These are phyloP conservation scores for Pseudeuparius sepicola DNA, from an alignment of 2,888 invertebrate species.

Conservation along the genomic window DNA sequence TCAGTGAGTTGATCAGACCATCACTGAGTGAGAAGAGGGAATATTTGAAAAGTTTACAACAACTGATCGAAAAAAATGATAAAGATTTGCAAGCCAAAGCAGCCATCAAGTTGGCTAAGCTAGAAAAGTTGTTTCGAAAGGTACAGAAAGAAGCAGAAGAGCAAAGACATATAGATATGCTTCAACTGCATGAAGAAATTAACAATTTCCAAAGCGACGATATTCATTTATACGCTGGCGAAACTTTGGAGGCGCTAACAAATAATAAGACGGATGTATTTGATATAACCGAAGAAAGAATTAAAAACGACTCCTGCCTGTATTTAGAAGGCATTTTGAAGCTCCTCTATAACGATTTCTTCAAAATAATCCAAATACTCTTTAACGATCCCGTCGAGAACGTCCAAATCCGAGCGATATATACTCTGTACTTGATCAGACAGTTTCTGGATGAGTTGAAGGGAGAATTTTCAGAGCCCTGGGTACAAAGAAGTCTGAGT, in stretches of 20 bases:
- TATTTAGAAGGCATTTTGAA: slow-evolving; percentile 32
- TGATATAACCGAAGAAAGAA: slow-evolving; percentile 15
- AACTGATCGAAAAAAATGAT: slow-evolving; percentile 17
- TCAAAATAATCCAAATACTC: slow-evolving; percentile 27
- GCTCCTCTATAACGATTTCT: slow-evolving; percentile 28
- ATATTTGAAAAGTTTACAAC: slow-evolving; percentile 25
- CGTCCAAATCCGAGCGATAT: slow-evolving; percentile 29
- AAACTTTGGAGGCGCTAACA: slow-evolving; percentile 28
- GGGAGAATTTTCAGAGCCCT: slow-evolving; percentile 26
- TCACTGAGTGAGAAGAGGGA: slow-evolving; percentile 22
- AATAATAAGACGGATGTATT: slow-evolving; percentile 22
- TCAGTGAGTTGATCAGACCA: slow-evolving; percentile 34
- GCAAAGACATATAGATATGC: slow-evolving; percentile 20
- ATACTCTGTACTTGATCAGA: slow-evolving; percentile 27
- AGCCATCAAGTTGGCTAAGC: slow-evolving; percentile 16
- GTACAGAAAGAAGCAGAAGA: slow-evolving; percentile 27
- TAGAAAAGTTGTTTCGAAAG: slow-evolving; percentile 18
- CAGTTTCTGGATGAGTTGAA: slow-evolving; percentile 25
- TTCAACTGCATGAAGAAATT: slow-evolving; percentile 23
- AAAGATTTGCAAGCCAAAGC: slow-evolving; percentile 15
- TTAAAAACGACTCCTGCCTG: slow-evolving; percentile 19
- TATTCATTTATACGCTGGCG: slow-evolving; percentile 32
- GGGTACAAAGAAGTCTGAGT: slow-evolving; percentile 23
- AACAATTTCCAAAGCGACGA: slow-evolving; percentile 26
- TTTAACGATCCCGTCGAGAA: slow-evolving; percentile 32